phyloP scores from a whole-genome alignment of 2,888 invertebrate species.

The Eupithecia exiguata region DNA sequence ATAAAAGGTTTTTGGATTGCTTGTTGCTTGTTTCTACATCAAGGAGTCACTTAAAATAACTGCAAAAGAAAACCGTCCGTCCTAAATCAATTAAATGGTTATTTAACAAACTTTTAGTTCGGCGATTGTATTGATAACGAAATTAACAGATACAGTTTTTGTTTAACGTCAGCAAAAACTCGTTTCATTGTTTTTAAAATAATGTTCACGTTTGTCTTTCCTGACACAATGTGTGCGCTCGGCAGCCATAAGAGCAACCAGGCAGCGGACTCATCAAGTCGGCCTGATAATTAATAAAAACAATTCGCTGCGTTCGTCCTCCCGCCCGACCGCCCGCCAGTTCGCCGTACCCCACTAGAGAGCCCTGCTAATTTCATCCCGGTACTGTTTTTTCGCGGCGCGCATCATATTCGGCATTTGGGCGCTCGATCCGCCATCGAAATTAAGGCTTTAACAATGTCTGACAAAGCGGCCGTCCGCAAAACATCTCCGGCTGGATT shows the following conservation, averaged over 20 bases:
- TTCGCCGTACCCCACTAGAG: constrained; percentile 82
- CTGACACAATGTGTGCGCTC: constrained; percentile 47
- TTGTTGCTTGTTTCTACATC: not conserved
- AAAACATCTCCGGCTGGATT: constrained; percentile 82
- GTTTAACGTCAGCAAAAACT: constrained; percentile 41
- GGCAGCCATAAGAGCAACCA: constrained; percentile 48
- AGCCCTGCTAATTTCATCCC: constrained; percentile 83
- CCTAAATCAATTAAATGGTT: constrained; percentile 11
- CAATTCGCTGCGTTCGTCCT: constrained; percentile 77
- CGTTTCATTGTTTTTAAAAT: constrained; percentile 59
- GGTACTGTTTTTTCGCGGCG: constrained; percentile 79
- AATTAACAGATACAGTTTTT: constrained; percentile 46
- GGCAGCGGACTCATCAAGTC: constrained; percentile 70
- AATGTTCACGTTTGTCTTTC: constrained; percentile 49
- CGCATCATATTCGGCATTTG: constrained; percentile 84
- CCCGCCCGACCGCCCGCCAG: constrained; percentile 79
- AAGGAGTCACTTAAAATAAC: not conserved
- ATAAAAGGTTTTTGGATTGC: constrained; percentile 6
- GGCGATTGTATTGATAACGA: constrained; percentile 41
- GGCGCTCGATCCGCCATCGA: constrained; percentile 81
- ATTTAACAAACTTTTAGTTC: constrained; percentile 16
- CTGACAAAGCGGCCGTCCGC: constrained; percentile 83
- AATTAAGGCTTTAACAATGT: constrained; percentile 84
- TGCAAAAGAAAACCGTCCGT: not conserved
- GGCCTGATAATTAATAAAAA: constrained; percentile 81